phyloP scores from a whole-genome alignment of 2,113 vertebrate genomes.

The Pituophis catenifer region DNA sequence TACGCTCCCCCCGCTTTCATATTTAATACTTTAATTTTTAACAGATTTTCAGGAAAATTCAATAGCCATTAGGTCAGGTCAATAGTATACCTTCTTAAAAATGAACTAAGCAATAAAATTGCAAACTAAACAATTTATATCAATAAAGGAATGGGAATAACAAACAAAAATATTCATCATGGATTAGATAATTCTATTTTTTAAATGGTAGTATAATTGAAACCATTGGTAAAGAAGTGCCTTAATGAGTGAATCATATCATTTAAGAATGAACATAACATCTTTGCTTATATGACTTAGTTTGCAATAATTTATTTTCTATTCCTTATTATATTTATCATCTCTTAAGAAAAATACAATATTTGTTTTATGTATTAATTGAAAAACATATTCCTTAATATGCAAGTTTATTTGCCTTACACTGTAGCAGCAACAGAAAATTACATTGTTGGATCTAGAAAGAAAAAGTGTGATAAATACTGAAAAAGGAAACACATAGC shows the following conservation, averaged over 20 bases:
- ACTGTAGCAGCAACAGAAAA: not conserved
- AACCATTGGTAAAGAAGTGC: conserved; percentile 48
- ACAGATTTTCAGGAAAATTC: not conserved
- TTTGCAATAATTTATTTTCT: conserved; percentile 48
- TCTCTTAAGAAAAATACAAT: conserved; percentile 34
- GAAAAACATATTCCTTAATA: conserved; percentile 43
- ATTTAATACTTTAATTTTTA: not conserved
- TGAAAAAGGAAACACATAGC: conserved; percentile 34
- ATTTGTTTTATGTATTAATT: conserved; percentile 39
- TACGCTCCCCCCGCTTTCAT: not conserved
- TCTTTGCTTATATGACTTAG: conserved; percentile 37
- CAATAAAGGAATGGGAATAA: not conserved
- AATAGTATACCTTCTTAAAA: not conserved
- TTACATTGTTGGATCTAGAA: not conserved
- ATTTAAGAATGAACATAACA: conserved; percentile 51
- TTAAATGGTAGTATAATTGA: conserved; percentile 51
- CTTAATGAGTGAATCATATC: conserved; percentile 50
- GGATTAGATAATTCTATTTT: conserved; percentile 22
- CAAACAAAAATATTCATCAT: not conserved
- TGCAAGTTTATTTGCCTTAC: conserved; percentile 34
- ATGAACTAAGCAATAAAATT: not conserved
- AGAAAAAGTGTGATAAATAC: not conserved
- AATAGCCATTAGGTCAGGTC: not conserved
- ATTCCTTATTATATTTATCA: conserved; percentile 40
- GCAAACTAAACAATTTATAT: not conserved